These are phyloP conservation scores for Oriolus oriolus DNA, from an alignment of 2,113 vertebrate genomes.

Conservation along the genomic window DNA sequence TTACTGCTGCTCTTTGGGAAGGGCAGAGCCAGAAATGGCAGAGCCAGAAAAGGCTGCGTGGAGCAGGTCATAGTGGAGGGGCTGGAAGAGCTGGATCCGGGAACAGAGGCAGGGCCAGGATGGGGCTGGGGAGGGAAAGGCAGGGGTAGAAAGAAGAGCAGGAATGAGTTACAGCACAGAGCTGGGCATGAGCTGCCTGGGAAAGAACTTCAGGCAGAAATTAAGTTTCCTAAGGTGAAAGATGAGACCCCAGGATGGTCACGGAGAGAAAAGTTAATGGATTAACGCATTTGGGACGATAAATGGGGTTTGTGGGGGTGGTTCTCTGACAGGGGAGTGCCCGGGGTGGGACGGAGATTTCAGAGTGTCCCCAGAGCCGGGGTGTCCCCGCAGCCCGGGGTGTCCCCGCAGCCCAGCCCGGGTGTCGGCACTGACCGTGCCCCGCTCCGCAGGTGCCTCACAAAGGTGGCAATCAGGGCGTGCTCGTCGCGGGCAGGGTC, in stretches of 20 bases:
- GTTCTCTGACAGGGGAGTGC: neutral
- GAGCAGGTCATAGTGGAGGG: fast-evolving
- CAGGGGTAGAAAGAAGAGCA: neutral
- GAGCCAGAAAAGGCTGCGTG: fast-evolving
- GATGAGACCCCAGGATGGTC: neutral
- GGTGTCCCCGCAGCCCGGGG: neutral
- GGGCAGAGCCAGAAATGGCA: neutral
- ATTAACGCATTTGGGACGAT: fast-evolving
- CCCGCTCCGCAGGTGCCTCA: neutral
- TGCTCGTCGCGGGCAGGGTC: neutral
- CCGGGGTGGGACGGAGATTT: fast-evolving
- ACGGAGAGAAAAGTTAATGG: neutral
- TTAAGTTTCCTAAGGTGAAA: neutral
- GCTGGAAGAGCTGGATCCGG: neutral
- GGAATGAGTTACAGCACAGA: fast-evolving
- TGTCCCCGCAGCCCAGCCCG: too few species aligned
- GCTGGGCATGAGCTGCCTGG: neutral
- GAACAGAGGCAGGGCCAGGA: neutral
- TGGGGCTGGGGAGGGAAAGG: neutral
- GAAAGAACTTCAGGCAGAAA: neutral
- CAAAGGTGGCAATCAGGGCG: neutral
- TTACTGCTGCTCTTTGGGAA: neutral
- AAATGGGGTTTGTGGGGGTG: fast-evolving
- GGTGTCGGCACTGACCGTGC: conserved; percentile 2
- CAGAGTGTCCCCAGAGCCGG: too few species aligned